Percentiles rank a stretch among this genome's conserved stretches.
Conservation (phyloP, 2,797 vertebrate species). For the Melanotaenia boesemani region DNA sequence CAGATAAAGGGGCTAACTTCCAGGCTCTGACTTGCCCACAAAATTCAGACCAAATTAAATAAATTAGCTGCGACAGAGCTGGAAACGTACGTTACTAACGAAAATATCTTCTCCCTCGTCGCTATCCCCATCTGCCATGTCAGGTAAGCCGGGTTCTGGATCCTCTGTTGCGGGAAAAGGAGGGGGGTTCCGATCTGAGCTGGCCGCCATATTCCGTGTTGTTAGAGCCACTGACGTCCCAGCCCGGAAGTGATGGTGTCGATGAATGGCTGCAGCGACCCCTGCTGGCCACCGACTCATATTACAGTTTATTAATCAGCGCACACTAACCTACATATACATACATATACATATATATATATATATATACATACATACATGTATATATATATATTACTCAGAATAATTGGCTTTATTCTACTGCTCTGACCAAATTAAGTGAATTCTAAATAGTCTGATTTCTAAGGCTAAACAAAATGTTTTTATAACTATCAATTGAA, state of each 20-base stretch:
- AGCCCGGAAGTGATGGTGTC: conserved; percentile 44
- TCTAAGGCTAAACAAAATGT: not conserved
- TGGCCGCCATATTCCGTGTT: conserved; percentile 78
- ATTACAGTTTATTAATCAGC: not conserved
- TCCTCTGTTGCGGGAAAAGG: conserved; percentile 77
- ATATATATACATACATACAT: no score
- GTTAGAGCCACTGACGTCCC: conserved; percentile 60
- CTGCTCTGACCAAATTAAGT: not conserved
- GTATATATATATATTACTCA: no score
- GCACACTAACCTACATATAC: no score
- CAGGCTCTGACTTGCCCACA: not conserved
- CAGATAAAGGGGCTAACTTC: conserved; percentile 42
- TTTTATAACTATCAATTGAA: not conserved
- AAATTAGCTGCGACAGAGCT: not conserved
- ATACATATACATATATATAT: no score
- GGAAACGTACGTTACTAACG: conserved; percentile 67
- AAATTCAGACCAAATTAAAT: no score
- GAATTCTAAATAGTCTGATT: not conserved
- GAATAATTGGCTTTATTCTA: not conserved
- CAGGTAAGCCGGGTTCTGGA: conserved; percentile 53
- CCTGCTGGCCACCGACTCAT: conserved; percentile 16
- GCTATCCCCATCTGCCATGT: conserved; percentile 77
- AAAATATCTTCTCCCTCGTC: conserved; percentile 85
- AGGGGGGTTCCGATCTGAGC: conserved; percentile 80
- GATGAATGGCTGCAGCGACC: conserved; percentile 30